Base-by-base conservation (phyloP, 2,888 invertebrate genomes). In the Acrobasis suavella region DNA sequence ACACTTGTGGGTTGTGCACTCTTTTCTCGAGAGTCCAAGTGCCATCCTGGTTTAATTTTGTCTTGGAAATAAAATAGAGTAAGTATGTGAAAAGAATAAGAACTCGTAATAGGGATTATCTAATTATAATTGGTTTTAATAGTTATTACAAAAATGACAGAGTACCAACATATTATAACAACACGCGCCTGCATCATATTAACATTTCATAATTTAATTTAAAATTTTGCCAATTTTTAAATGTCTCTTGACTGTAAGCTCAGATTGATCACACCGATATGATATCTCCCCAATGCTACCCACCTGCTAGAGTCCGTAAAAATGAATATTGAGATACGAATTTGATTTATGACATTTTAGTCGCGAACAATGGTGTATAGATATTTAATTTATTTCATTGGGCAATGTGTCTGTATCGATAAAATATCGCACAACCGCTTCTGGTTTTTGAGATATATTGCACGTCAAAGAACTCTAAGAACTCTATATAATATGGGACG, bases 311-410 rank as follows among this genome's bases (percentile, higher is more conserved):
- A 66, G 17, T 46, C 38, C 62, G 51, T 60, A 66, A 67, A 69
- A 67, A 65, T 66, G 63, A 66, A 67, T 71, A 65, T 68, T 58
- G 65, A 58, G 51, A 66, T 65, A 65, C 46, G 63, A 38, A 60
- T 63, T 66, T 69, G 67, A 70, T 72, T 69, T 71, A 71, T 69
- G 63, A 58, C 60, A 64, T 62, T 55, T 58, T 61, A 60, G 59
- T 66, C 67, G 66, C 69, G 74, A 74, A 82, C 78, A 81, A 81
- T 83, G 70, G 75, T 69, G 65, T 73, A 74, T 73, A 75, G 72
- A 76, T 76, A 73, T 71, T 73, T 72, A 71, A 73, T 76, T 72
- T 74, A 73, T 72, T 73, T 73, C 70, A 71, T 75, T 77, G 72
- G 67, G 74, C 71, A 79, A 79, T 66, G 64, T 67, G 64, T 65